A percentile compares a stretch with the other conserved stretches of the same genome.
phyloP scores from a whole-genome alignment of 1,140 invertebrate genomes.

The Trissolcus basalis region DNA sequence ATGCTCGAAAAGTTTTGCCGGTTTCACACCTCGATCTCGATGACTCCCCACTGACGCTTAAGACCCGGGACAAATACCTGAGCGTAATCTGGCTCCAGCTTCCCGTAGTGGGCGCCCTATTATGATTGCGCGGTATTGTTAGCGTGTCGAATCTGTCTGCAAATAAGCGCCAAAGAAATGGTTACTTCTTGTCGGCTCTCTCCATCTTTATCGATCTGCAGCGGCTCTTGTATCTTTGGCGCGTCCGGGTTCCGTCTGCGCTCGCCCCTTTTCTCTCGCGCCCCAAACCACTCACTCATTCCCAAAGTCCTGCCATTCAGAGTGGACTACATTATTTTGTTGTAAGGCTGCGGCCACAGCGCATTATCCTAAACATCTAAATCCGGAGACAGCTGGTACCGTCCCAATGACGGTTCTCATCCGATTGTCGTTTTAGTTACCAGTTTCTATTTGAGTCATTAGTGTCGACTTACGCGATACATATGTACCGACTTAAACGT shows the following conservation, averaged over 20 bases:
- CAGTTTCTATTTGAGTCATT: slow-evolving; percentile 34
- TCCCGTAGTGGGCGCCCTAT: slow-evolving; percentile 67
- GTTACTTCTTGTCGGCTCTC: slow-evolving; percentile 59
- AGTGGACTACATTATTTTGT: slow-evolving; percentile 76
- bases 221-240: slow-evolving; percentile 26
- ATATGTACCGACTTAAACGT: slow-evolving; percentile 38
- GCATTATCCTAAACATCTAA: slow-evolving; percentile 77
- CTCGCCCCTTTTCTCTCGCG: slow-evolving; percentile 12
- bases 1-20: slow-evolving; percentile 69
- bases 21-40: slow-evolving; percentile 70
- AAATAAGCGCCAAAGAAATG: slow-evolving; percentile 75
- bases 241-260: slow-evolving; percentile 17
- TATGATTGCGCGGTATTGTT: slow-evolving; percentile 73
- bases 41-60: slow-evolving; percentile 63
- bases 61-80: slow-evolving; percentile 72
- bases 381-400: slow-evolving; percentile 74
- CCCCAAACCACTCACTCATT: slow-evolving; percentile 52
- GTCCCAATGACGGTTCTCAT: slow-evolving; percentile 66
- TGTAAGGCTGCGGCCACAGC: slow-evolving; percentile 70
- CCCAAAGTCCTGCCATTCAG: slow-evolving; percentile 65
- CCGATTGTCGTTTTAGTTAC: slow-evolving; percentile 30
- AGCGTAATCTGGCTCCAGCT: slow-evolving; percentile 69
- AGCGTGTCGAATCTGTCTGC: slow-evolving; percentile 75
- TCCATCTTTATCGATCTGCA: slow-evolving; percentile 51
- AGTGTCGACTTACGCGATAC: slow-evolving; percentile 48